A percentile compares a stretch with the other conserved stretches of the same genome.
Evolutionary conservation across 2,113 vertebrate genomes (phyloP).

Genomic region (Chamaetylas fuelleborni): DNA sequence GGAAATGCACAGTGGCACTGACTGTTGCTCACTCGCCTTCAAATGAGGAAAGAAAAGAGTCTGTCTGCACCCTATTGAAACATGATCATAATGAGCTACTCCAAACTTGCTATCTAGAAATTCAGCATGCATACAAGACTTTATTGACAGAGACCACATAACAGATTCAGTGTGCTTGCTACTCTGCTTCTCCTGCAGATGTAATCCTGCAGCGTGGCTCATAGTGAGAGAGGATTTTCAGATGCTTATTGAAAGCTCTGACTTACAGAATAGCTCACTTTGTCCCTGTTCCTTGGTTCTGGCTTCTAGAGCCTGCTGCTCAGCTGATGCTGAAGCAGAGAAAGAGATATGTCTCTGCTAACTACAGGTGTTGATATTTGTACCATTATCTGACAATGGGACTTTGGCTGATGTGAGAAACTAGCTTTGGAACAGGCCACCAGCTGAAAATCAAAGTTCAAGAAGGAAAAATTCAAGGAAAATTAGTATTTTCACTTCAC

Average conservation of each 20-base stretch:
- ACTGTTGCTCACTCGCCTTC: not conserved
- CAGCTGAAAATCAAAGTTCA: not conserved
- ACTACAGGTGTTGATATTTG: not conserved
- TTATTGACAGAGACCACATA: not conserved
- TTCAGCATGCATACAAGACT: not conserved
- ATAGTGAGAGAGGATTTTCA: not conserved
- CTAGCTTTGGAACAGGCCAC: not conserved
- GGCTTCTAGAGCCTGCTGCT: not conserved
- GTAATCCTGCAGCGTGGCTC: not conserved
- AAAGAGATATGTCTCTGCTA: not conserved
- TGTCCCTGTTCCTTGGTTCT: not conserved
- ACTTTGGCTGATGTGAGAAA: not conserved
- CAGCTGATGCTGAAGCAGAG: not conserved
- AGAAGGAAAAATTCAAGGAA: not conserved
- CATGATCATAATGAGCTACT: not conserved
- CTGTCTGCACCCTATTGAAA: not conserved
- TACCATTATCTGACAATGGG: not conserved
- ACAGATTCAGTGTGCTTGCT: not conserved
- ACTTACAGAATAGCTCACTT: not conserved
- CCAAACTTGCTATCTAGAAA: not conserved
- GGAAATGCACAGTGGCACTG: not conserved
- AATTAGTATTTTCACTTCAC: not conserved
- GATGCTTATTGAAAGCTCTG: not conserved
- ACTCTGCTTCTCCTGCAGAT: not conserved
- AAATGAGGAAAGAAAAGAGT: not conserved